A percentile compares a stretch with the other conserved stretches of the same genome.
Conservation (phyloP, 2,113 vertebrate species). For the Amphiprion ocellaris region DNA sequence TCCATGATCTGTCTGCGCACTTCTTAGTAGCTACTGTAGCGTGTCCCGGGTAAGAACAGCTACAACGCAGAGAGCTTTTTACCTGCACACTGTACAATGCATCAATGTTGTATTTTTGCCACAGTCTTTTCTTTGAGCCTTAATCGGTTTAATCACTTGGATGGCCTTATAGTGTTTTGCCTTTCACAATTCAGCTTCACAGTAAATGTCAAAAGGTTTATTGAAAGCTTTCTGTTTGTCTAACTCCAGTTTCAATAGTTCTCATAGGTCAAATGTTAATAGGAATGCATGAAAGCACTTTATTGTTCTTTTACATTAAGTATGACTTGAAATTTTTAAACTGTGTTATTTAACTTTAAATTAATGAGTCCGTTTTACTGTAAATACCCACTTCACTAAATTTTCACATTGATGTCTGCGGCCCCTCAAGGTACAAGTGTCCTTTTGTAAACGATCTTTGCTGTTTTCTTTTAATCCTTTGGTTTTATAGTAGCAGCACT, state of each 20-base stretch:
- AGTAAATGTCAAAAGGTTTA: conserved; percentile 26
- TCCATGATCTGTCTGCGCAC: conserved; percentile 39
- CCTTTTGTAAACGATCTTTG: conserved; percentile 41
- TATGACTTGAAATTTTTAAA: conserved; percentile 71
- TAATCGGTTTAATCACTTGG: conserved; percentile 15
- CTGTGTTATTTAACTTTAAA: conserved; percentile 71
- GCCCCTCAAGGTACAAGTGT: conserved; percentile 33
- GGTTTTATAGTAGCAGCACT: conserved; percentile 32
- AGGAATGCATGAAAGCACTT: conserved; percentile 80
- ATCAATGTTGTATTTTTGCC: neutral
- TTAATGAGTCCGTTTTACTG: conserved; percentile 58
- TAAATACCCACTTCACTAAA: conserved; percentile 58
- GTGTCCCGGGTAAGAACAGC: neutral
- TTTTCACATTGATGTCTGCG: neutral
- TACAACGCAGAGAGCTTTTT: neutral
- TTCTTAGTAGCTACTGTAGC: conserved; percentile 16
- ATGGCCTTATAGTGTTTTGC: conserved; percentile 36
- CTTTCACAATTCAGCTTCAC: conserved; percentile 12
- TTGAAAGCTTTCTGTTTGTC: conserved; percentile 8
- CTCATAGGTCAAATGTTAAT: conserved; percentile 53
- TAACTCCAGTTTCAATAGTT: conserved; percentile 24
- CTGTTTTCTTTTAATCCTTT: conserved; percentile 27
- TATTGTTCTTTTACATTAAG: conserved; percentile 56
- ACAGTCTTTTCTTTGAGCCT: conserved; percentile 15
- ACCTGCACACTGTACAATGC: neutral